These are phyloP conservation scores for Balanococcus diminutus DNA, from an alignment of 2,888 invertebrate genomes.

Conservation along the genomic window DNA sequence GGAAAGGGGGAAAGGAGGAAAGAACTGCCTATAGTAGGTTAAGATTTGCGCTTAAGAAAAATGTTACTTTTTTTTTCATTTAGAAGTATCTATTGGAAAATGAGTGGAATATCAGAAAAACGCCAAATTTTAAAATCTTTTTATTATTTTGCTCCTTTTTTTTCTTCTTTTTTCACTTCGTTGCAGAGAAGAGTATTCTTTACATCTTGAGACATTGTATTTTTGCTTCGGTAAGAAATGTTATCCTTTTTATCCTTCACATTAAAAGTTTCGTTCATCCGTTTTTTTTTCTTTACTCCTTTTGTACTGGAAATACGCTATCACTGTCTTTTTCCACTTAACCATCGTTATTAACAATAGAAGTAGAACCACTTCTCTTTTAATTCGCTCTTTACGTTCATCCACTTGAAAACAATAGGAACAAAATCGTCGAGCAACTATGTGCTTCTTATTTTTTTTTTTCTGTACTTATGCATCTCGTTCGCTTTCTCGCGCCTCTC, in stretches of 20 bases:
- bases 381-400: conserved; percentile 37
- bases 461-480: not conserved
- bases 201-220: conserved; percentile 39
- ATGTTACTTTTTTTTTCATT: not conserved
- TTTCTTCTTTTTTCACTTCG: not conserved
- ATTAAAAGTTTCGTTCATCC: conserved; percentile 39
- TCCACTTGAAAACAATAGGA: conserved; percentile 33
- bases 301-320: conserved; percentile 25
- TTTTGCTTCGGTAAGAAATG: conserved; percentile 31
- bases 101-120: conserved; percentile 17
- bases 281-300: conserved; percentile 14
- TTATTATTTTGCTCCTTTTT: conserved; percentile 40
- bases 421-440: conserved; percentile 6
- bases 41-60: not conserved
- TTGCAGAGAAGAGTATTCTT: not conserved
- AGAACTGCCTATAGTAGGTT: not conserved
- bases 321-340: conserved; percentile 34
- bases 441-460: not conserved
- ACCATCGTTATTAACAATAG: conserved; percentile 37
- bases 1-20: not conserved
- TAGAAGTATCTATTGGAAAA: not conserved
- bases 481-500: not conserved
- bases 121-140: conserved; percentile 25
- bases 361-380: conserved; percentile 29
- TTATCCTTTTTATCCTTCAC: conserved; percentile 43